Base-by-base conservation (phyloP, 1,140 invertebrate species). In the Hylyphantes graminicola region DNA sequence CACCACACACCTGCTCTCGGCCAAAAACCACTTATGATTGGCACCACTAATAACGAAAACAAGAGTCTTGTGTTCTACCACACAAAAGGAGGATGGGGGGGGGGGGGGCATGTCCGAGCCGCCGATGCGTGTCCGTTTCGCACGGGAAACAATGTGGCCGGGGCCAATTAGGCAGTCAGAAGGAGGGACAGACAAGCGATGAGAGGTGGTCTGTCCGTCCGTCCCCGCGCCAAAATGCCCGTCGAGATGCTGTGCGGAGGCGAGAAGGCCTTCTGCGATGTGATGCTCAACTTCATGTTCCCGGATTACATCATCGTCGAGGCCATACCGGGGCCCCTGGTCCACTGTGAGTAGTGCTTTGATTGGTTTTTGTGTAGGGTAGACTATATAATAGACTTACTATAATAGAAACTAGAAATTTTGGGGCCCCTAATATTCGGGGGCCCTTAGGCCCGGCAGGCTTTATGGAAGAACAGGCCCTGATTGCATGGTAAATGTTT, bases 261-360 rank as follows among this genome's bases (percentile, higher is more conserved):
- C 63, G 77, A 68, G 55, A 54, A 76, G 73, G 19, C 53, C 13
- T 59, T 63, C 21, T 81, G 79, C 59, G 80, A 83, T 57, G 80
- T 83, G 21, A 65, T 83, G 51, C 72, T 83, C 55, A 83, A 83
- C 19, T 83, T 83, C 54, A 75, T 75, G 61, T 83, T 83, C 67
- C 70, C 80, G 9, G 80, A 83, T 59, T 83, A 55, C 8, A 67
- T 83, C 53, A 48, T 83, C 10, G 80, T 73, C 13, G 80, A 83
- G 72, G 80, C 80, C 13, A 75, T 83, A 35, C 80, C 80, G 19
- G 80, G 80, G 65, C 57, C 80, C 8, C 61, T 83, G 8, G 17
- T 83, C 51, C 80, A 83, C 63, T 83, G 80, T 83, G 63, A 83
- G 80, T 83, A 73, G 65, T 67, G 11, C 6, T 15, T 50, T n/a